Base-by-base conservation (phyloP, 2,797 vertebrate species). In the Acestrorhynchus altus region DNA sequence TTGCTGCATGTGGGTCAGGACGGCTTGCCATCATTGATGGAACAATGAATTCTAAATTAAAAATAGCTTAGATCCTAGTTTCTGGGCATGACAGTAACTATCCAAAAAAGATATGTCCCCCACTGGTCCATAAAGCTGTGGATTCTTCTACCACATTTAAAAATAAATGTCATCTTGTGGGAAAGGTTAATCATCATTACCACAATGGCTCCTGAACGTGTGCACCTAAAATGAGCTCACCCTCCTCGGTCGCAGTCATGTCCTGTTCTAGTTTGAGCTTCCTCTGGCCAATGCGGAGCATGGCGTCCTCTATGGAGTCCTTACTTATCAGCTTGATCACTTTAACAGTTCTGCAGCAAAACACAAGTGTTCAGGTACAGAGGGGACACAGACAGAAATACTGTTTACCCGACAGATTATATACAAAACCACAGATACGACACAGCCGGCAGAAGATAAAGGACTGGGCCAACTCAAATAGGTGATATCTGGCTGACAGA, bases 191-290 rank as follows among this genome's bases (percentile, higher is more conserved):
- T 46, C 49, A 18, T 56, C 11, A 66, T 28, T 13, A 31, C 56
- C 51, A 52, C 22, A 18, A 26, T 61, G 20, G 16, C 24, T 20
- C 60, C 24, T 24, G 20, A n/a, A 20, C 13, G 20, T 15, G 4
- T 52, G 3, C 8, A 24, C 35, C 26, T 49, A 42, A 74, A 44
- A 15, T 39, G 28, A 49, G 47, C 81, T 86, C 85, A 96, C 95
- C 94, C 83, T 91, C 83, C 85, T 95, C 92, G 24, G 89, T 76
- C 28, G 94, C 91, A 4, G 95, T 96, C 94, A 96, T 96, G 77
- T 96, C 95, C 88, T 96, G 93, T 66, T 96, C 94, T 74, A 96
- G 88, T 82, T 94, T 94, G 84, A 96, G 74, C 69, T 96, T 96
- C 83, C 95, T 94, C 83, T 95, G 93, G 69, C 93, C 95, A 71